These are phyloP conservation scores for Ptychoptera contaminata DNA, from an alignment of 2,888 invertebrate species.

Conservation along the genomic window DNA sequence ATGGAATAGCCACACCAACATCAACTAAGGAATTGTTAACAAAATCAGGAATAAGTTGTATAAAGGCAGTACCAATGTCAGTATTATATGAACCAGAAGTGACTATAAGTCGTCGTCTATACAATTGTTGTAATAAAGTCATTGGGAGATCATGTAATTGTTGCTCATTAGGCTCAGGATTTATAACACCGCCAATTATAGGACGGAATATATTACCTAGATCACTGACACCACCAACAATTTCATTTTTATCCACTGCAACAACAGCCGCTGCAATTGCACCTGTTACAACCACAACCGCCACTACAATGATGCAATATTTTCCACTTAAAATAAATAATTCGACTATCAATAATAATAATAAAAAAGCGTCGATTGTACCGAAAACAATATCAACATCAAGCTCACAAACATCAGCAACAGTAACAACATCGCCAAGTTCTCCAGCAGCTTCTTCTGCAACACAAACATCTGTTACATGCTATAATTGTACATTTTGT, in stretches of 20 bases:
- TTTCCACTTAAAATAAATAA: no score
- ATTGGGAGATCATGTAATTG: no score
- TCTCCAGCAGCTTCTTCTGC: not conserved
- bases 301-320: not conserved
- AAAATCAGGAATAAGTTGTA: slow-evolving; percentile 1
- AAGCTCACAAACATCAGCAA: not conserved
- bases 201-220: not conserved
- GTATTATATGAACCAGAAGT: slow-evolving; percentile 25
- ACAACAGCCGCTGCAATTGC: not conserved
- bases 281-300: not conserved
- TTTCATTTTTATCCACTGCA: no score
- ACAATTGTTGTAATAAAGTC: slow-evolving; percentile 21
- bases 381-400: slow-evolving; percentile 2
- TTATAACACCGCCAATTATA: not conserved
- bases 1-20: slow-evolving; percentile 27
- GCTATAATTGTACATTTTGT: slow-evolving; percentile 29
- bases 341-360: not conserved
- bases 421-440: not conserved
- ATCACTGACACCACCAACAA: not conserved
- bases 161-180: no score
- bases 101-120: slow-evolving; percentile 27
- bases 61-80: slow-evolving; percentile 3
- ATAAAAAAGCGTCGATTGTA: not conserved
- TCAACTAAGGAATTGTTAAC: slow-evolving; percentile 8
- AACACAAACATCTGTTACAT: slow-evolving; percentile 9